Base-by-base conservation (phyloP, 1,140 invertebrate species). In the Drosophila ficusphila region DNA sequence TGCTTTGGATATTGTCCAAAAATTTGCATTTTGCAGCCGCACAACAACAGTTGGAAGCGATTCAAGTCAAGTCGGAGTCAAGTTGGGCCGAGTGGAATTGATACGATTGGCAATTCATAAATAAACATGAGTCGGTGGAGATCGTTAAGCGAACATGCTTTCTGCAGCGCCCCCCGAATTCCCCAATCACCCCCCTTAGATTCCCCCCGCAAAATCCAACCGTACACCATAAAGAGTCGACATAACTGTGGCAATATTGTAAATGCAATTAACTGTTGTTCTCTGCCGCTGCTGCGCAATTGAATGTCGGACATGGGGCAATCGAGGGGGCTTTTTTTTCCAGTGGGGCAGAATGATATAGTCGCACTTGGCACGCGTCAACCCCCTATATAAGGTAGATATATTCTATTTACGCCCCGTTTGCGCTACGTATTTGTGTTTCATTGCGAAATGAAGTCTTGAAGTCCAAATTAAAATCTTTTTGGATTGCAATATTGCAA, bases 191-290 rank as follows among this genome's bases (percentile, higher is more conserved):
- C 4, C n/a, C n/a, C 41, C 5, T 7, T 25, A n/a, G n/a, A n/a
- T n/a, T n/a, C n/a, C n/a, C 1, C 41, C 41, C 2, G 11, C 3
- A 53, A 54, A 49, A 54, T 58, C 29, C 41, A 31, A n/a, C n/a
- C n/a, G n/a, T 34, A 23, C 16, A 38, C 58, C 21, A 62, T 62
- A 72, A 34, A 34, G 65, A 48, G 48, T 77, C 61, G 76, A 75
- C 76, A 70, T 76, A 79, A 54, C 71, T 81, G 76, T 70, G 56
- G 77, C 76, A 75, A 61, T 61, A 79, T 53, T 76, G 62, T 38
- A 58, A 82, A 82, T 78, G 79, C 74, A 81, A 81, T 81, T 81
- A 81, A 82, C 48, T 60, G 62, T 76, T 57, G 70, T 74, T 51
- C 64, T 42, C 60, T 62, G 34, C 65, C 51, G 65, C 7, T 53